Evolutionary conservation across 2,113 vertebrate genomes (phyloP), one percentile per base, ranked within the genome.

Genomic region (Anser brachyrhynchus): DNA sequence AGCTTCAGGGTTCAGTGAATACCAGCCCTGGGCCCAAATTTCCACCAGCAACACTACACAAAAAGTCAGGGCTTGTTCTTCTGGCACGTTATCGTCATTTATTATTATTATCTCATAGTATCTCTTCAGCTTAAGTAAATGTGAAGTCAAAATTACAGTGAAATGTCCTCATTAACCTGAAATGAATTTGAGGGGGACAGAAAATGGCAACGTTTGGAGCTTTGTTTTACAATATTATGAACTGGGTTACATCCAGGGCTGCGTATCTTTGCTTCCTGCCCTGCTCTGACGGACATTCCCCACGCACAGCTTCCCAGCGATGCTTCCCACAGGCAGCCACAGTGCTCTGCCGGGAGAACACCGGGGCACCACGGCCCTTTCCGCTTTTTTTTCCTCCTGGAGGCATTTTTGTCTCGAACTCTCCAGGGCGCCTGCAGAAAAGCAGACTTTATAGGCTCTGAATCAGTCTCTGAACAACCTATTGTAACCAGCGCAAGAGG

Each of bases 281-380:
- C 39, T 2, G 16, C 39, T 39, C 46, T 5, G 33, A 8, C 1
- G 19, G 46, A 15, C n/a, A 10, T 3, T 1, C 4, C 25, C 4
- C n/a, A 26, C 12, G 31, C 17, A 1, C 29, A 6, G 23, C 43
- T 52, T 52, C 66, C 6, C 3, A 41, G 20, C 1, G 8, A 19
- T 3, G 19, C 23, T 46, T 8, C 59, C 74, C 9, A 4, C 9
- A 4, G 3, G 58, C 52, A 13, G 59, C 28, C 31, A 21, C 43
- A 31, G 39, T 6, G 1, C 37, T 76, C 54, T 4, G 31, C 54
- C 2, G 3, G 61, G 33, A 51, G 39, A 65, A 33, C 1, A 2
- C 41, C 0, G 2, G 11, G 29, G 28, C 17, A 9, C 25, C 4
- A 0, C 26, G 13, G 18, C 43, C 17, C 17, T 58, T 67, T 6